These are phyloP conservation scores for Apostichopus japonicus DNA, from an alignment of 35 echinoderm and acorn worm species.

Conservation along the genomic window DNA sequence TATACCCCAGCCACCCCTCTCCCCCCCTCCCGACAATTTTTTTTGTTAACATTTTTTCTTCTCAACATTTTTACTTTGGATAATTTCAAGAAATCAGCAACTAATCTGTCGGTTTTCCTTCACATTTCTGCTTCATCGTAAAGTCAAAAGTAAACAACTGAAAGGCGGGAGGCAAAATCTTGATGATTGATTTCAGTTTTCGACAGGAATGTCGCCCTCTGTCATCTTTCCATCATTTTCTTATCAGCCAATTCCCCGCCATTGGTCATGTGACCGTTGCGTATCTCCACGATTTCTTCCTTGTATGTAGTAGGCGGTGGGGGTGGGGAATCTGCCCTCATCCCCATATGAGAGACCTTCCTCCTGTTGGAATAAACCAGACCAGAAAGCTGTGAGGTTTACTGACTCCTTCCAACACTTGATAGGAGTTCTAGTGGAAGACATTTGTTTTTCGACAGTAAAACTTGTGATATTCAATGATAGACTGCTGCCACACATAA, in stretches of 20 bases:
- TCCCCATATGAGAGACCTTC: constrained; percentile 7
- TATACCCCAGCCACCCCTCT: too few relatives aligned
- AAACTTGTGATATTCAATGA: too few relatives aligned
- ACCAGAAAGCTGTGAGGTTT: too few relatives aligned
- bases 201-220: background rate
- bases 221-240: constrained; percentile 25
- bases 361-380: background rate
- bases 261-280: constrained; percentile 34
- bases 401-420: too few relatives aligned
- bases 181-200: background rate
- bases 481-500: too few relatives aligned
- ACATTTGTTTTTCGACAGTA: too few relatives aligned
- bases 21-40: too few relatives aligned
- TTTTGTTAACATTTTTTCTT: too few relatives aligned
- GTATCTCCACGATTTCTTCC: constrained; percentile 3
- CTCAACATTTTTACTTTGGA: too few relatives aligned
- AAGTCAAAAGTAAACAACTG: background rate
- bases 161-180: background rate
- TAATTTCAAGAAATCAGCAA: too few relatives aligned
- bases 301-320: background rate
- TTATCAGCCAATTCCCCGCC: background rate
- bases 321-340: background rate
- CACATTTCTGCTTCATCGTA: background rate
- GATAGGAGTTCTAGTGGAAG: too few relatives aligned
- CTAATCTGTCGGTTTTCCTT: too few relatives aligned